Percentiles rank a stretch among this genome's conserved stretches.
Conservation (phyloP, 2,888 invertebrate genomes). For the Elysia crispata region DNA sequence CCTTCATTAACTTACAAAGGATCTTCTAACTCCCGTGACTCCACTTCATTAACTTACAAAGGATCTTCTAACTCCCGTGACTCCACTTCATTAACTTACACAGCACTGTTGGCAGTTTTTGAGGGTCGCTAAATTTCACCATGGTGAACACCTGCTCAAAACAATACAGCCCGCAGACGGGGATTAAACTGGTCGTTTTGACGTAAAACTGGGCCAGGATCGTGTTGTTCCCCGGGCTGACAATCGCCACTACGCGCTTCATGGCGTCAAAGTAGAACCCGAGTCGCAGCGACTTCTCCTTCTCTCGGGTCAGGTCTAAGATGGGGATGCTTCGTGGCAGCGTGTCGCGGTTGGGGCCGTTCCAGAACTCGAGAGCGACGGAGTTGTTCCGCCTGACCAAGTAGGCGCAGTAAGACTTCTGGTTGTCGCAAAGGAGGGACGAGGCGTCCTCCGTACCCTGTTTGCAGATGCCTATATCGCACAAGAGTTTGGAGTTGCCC, state of each 20-base stretch:
- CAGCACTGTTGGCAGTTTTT: constrained; percentile 50
- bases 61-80: background rate
- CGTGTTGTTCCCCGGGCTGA: constrained; percentile 49
- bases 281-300: constrained; percentile 50
- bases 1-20: too few species aligned
- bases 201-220: constrained; percentile 51
- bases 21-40: too few species aligned
- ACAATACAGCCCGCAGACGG: constrained; percentile 49
- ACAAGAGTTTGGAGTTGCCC: constrained; percentile 48
- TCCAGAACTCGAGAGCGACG: constrained; percentile 53
- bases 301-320: constrained; percentile 49
- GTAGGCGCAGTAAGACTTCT: constrained; percentile 52
- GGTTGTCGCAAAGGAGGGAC: constrained; percentile 51
- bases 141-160: constrained; percentile 51
- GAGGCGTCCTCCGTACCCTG: constrained; percentile 49
- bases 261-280: constrained; percentile 51
- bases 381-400: constrained; percentile 48
- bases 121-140: constrained; percentile 41
- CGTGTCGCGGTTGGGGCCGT: constrained; percentile 52
- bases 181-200: constrained; percentile 47
- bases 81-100: constrained; percentile 43
- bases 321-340: constrained; percentile 49
- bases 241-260: constrained; percentile 43
- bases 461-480: constrained; percentile 52
- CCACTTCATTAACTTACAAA: too few species aligned